Conservation (phyloP, 2,888 invertebrate species). For the Criorhina ranunculi region DNA sequence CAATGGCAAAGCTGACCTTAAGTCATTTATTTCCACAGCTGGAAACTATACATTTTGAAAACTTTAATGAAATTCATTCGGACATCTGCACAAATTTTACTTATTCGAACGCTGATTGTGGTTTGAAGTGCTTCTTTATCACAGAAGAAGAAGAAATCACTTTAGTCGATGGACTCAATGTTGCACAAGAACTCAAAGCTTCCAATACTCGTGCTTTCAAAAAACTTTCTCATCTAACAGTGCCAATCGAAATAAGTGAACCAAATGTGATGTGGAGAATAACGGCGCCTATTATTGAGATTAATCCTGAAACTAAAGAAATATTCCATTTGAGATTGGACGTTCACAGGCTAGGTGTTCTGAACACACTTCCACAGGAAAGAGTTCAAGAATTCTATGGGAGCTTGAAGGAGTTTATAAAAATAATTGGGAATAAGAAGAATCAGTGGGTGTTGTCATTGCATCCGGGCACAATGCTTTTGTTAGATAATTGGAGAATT, state of each 20-base stretch:
- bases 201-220: conserved; percentile 86
- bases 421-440: conserved; percentile 84
- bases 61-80: conserved; percentile 39
- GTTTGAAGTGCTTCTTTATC: conserved; percentile 49
- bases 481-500: conserved; percentile 90
- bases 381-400: conserved; percentile 86
- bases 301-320: conserved; percentile 85
- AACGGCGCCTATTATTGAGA: conserved; percentile 86
- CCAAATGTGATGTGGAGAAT: conserved; percentile 85
- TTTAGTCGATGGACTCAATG: conserved; percentile 89
- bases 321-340: conserved; percentile 88
- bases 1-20: conserved; percentile 45
- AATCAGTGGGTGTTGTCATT: conserved; percentile 86
- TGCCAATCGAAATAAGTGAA: conserved; percentile 87
- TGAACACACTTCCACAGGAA: conserved; percentile 85
- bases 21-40: conserved; percentile 51
- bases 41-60: background rate
- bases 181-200: conserved; percentile 85
- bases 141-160: conserved; percentile 86
- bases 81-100: conserved; percentile 54
- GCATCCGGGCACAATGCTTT: conserved; percentile 88
- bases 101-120: conserved; percentile 42
- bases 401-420: conserved; percentile 85
- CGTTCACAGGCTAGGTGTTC: conserved; percentile 88
- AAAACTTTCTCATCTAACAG: conserved; percentile 85